These are phyloP conservation scores for Habrosyne pyritoides DNA, from an alignment of 2,888 invertebrate genomes.

Conservation along the genomic window DNA sequence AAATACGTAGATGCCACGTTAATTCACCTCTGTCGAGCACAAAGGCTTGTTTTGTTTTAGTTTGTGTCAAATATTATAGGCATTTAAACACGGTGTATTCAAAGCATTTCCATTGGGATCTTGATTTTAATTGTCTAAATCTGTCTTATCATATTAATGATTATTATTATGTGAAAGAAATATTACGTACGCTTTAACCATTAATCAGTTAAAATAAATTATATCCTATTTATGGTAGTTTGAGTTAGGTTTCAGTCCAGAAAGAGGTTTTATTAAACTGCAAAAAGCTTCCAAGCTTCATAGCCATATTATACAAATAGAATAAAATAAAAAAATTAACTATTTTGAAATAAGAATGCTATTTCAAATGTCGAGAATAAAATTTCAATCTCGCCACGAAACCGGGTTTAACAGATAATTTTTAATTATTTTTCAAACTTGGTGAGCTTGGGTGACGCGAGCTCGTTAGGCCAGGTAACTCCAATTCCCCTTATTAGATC, in stretches of 20 bases:
- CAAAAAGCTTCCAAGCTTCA: too few relatives aligned
- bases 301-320: too few relatives aligned
- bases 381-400: not conserved
- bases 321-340: not conserved
- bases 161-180: too few relatives aligned
- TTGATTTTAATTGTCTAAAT: slow-evolving; percentile 12
- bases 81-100: slow-evolving; percentile 17
- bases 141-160: slow-evolving; percentile 8
- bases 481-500: slow-evolving; percentile 47
- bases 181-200: too few relatives aligned
- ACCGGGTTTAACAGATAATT: slow-evolving; percentile 13
- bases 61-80: slow-evolving; percentile 30
- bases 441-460: slow-evolving; percentile 20
- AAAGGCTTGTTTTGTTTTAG: slow-evolving; percentile 22
- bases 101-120: not conserved
- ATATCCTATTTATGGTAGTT: too few relatives aligned
- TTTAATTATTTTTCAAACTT: slow-evolving; percentile 37
- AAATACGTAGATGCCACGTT: slow-evolving; percentile 26
- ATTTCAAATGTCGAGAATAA: not conserved
- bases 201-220: too few relatives aligned
- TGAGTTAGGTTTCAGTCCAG: too few relatives aligned
- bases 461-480: slow-evolving; percentile 35
- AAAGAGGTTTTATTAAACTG: too few relatives aligned
- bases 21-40: slow-evolving; percentile 20
- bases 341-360: not conserved